A percentile compares a stretch with the other conserved stretches of the same genome.
Conservation (phyloP, 92 coral and sea anemone species). For the Phymanthus crucifer region DNA sequence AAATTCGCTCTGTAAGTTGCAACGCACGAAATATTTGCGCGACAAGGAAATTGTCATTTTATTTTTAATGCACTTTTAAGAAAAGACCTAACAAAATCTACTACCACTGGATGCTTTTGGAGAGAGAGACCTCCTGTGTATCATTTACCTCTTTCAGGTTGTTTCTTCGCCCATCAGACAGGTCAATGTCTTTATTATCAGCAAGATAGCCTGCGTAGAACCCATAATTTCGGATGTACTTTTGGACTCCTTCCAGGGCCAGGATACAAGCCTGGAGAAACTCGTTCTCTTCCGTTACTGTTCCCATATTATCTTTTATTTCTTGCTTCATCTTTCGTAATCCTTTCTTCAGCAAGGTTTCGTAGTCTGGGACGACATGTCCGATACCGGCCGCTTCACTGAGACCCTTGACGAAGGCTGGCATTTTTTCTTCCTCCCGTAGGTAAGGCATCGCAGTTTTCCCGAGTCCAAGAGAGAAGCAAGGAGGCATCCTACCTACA, state of each 20-base stretch:
- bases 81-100: too few species aligned
- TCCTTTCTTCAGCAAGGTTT: constrained; percentile 64
- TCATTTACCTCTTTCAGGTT: constrained; percentile 47
- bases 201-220: constrained; percentile 59
- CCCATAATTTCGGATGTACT: constrained; percentile 60
- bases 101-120: too few species aligned
- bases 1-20: too few species aligned
- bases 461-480: constrained; percentile 72
- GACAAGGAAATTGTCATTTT: too few species aligned
- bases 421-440: constrained; percentile 68
- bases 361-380: constrained; percentile 67
- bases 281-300: constrained; percentile 45
- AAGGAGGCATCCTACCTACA: constrained; percentile 75
- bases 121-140: too few species aligned
- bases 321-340: constrained; percentile 40
- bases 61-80: too few species aligned
- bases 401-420: constrained; percentile 74
- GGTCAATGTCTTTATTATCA: constrained; percentile 26
- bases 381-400: constrained; percentile 79
- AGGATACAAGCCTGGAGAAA: constrained; percentile 59
- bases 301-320: constrained; percentile 23
- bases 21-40: too few species aligned
- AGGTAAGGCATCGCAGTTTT: constrained; percentile 76
- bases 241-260: constrained; percentile 64
- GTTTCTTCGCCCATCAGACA: constrained; percentile 53